Evolutionary conservation across 2,888 invertebrate genomes (phyloP), one percentile per base, ranked within the genome.

Genomic region (Trichacis sp.): DNA sequence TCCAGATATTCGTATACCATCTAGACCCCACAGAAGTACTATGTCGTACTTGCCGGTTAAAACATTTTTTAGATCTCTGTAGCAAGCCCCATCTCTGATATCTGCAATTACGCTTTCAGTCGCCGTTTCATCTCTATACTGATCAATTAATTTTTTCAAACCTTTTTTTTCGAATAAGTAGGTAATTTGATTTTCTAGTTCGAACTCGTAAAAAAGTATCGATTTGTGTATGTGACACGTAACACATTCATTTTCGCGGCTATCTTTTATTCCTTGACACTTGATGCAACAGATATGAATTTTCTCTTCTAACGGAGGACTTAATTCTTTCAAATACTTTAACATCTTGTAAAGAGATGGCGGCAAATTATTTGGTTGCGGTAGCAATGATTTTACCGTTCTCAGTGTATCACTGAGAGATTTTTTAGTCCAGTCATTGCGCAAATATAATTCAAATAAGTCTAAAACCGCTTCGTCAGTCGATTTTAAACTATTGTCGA

Each of bases 361-460:
- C 4, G 63, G 58, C 36, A 63, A 45, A 51, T 42, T 40, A 30
- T 58, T 45, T 17, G 51, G 36, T 19, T 57, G 12, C 4, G 63
- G 63, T 14, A 59, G 17, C n/a, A 51, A n/a, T 19, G 38, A 24
- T 14, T 48, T 36, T 0, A 48, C 11, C 1, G 42, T 1, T 40
- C 33, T 40, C 5, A 47, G 18, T n/a, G 45, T 45, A 14, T 36
- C 24, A 38, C 38, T n/a, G 1, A 55, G 12, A 36, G 15, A 19
- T 24, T 9, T 15, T 55, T 47, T 47, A 19, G 54, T 19, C 54
- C 36, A 47, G 14, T 55, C 46, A 14, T 8, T 6, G 11, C 17
- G 2, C 2, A 55, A 12, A 40, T 47, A 47, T 1, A 55, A 4
- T 1, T 5, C 12, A 3, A 55, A 40, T 38, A 55, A 55, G 15